Evolutionary conservation across 1,140 invertebrate species (phyloP), one percentile per base, ranked within the genome.

Genomic region (Cryptotermes secundus): DNA sequence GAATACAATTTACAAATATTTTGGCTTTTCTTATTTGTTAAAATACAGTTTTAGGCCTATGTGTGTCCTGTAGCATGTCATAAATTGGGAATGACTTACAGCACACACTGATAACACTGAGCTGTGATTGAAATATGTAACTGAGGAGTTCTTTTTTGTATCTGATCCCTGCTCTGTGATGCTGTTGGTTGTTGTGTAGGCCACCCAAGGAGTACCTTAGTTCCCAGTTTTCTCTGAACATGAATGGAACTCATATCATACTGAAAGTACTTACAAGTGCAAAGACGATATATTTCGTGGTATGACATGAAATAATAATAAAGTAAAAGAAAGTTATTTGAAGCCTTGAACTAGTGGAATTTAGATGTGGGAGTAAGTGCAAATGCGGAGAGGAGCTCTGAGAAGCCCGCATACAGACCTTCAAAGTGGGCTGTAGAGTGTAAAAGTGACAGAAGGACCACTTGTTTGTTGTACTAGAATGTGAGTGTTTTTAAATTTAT

Each of bases 401-500:
- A 59, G 83, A 34, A 36, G 22, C 36, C 65, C 35, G 38, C 0
- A 34, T 45, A 49, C 22, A 10, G 81, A 82, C 81, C 42, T 49
- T 19, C 31, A 36, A 80, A 49, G 42, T 49, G 83, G 53, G 36
- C 38, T 79, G 49, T 34, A 80, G 42, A n/a, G 38, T 83, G 38
- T 31, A 34, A n/a, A 16, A 84, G 31, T 81, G 80, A 84, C 83
- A 84, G 19, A 84, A 34, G 80, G 35, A 81, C 81, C 35, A 42
- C 65, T 65, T 84, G 34, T 80, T 79, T 84, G 80, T 84, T 84
- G 84, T 84, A 65, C 80, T 84, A 84, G 38, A 84, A 81, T 84
- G 84, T 84, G 84, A 81, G 84, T 84, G 84, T 84, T 84, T 84
- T 84, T 84, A 84, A 84, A 84, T 34, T 84, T 84, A 80, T 80